Evolutionary conservation across 2,113 vertebrate genomes (phyloP).

Genomic region (Amphiprion percula): DNA sequence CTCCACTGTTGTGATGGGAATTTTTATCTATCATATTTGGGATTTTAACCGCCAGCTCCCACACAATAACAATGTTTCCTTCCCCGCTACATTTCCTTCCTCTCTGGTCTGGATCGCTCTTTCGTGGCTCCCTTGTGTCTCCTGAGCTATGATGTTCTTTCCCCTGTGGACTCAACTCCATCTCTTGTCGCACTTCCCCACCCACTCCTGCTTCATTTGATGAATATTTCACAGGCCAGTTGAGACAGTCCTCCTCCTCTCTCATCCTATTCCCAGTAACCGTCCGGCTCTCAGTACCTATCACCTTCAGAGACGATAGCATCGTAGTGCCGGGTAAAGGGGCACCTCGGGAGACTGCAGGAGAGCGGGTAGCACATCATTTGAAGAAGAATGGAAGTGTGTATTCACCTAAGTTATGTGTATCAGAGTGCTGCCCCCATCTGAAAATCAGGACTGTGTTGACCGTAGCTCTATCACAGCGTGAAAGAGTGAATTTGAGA

Average conservation of each 20-base stretch:
- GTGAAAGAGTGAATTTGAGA: conserved; percentile 11
- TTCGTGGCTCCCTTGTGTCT: conserved; percentile 40
- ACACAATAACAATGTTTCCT: conserved; percentile 40
- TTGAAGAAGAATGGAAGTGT: conserved; percentile 50
- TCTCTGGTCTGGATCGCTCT: conserved; percentile 23
- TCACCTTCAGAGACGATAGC: conserved; percentile 70
- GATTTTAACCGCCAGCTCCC: conserved; percentile 45
- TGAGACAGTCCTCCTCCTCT: conserved; percentile 72
- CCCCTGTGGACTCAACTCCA: conserved; percentile 61
- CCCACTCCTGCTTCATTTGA: conserved; percentile 71
- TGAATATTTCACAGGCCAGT: conserved; percentile 84
- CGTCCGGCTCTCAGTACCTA: conserved; percentile 70
- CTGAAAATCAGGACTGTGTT: conserved; percentile 16
- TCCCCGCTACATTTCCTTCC: conserved; percentile 30
- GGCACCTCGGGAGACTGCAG: conserved; percentile 38
- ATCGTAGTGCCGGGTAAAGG: conserved; percentile 26
- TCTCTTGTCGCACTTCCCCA: conserved; percentile 67
- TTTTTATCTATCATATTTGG: conserved; percentile 32
- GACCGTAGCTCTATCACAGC: conserved; percentile 23
- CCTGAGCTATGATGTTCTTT: conserved; percentile 63
- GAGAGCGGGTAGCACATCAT: conserved; percentile 34
- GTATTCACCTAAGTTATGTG: conserved; percentile 41
- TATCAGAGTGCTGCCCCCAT: conserved; percentile 17
- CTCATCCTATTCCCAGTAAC: conserved; percentile 68
- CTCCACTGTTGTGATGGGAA: conserved; percentile 8